Percentiles rank a stretch among this genome's conserved stretches.
Evolutionary conservation across 2,888 invertebrate species (phyloP).

Genomic region (Linyphia triangularis): DNA sequence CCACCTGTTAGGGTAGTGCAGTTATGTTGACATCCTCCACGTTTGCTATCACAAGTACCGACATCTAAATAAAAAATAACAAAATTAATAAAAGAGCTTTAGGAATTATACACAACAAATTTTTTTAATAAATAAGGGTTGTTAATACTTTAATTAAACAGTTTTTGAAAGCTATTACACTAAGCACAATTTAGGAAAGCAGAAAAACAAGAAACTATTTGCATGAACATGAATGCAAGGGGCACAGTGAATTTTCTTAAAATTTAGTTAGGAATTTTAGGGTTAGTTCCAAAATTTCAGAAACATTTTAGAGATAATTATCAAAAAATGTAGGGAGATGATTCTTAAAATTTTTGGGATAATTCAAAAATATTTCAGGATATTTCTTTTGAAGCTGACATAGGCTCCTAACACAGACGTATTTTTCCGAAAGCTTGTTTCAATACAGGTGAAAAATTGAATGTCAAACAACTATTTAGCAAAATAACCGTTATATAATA

Average conservation of each 20-base stretch:
- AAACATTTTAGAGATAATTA: too few relatives aligned
- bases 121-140: neutral
- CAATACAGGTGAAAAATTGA: too few relatives aligned
- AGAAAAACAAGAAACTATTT: too few relatives aligned
- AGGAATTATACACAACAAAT: neutral
- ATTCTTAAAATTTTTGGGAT: too few relatives aligned
- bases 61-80: conserved; percentile 47
- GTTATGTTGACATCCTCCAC: conserved; percentile 94
- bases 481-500: too few relatives aligned
- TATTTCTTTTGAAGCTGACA: too few relatives aligned
- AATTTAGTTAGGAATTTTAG: neutral
- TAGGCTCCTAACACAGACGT: too few relatives aligned
- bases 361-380: too few relatives aligned
- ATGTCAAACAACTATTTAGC: too few relatives aligned
- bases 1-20: conserved; percentile 89
- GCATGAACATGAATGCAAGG: too few relatives aligned
- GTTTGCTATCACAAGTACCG: conserved; percentile 78
- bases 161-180: neutral
- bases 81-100: neutral
- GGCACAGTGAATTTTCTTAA: neutral
- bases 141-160: neutral
- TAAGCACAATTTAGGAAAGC: neutral
- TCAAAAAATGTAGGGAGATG: neutral
- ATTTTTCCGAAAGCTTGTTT: too few relatives aligned
- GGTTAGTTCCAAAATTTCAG: too few relatives aligned